phyloP scores from a whole-genome alignment of 2,113 vertebrate genomes.

The Chauna torquata region DNA sequence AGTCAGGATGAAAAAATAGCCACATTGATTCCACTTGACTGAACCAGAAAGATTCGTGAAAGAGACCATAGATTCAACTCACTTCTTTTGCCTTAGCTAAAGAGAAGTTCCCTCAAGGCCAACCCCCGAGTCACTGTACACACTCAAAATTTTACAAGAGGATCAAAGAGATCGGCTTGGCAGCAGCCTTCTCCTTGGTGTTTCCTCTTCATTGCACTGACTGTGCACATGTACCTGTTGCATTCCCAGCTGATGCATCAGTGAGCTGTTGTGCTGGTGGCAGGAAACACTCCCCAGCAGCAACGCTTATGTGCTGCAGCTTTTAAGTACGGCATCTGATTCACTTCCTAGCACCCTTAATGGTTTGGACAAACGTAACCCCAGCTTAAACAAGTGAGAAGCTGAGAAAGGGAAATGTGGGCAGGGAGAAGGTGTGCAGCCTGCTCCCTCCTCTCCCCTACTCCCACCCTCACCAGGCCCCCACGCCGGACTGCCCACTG shows the following conservation, averaged over 20 bases:
- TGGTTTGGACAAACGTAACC: neutral
- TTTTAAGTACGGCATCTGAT: neutral
- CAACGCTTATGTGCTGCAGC: neutral
- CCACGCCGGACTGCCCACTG: neutral
- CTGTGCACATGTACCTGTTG: neutral
- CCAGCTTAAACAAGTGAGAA: neutral
- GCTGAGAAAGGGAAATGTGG: neutral
- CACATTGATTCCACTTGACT: neutral
- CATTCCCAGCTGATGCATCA: neutral
- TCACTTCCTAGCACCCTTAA: neutral
- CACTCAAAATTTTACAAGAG: neutral
- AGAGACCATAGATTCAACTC: neutral
- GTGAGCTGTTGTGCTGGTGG: neutral
- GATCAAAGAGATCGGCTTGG: neutral
- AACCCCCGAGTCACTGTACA: neutral
- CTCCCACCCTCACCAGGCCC: rapidly evolving
- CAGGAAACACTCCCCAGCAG: neutral
- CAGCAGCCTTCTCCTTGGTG: neutral
- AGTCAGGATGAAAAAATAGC: neutral
- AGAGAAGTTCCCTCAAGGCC: neutral
- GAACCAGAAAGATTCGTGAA: neutral
- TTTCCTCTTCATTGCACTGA: neutral
- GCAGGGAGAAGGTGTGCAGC: neutral
- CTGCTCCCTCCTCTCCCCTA: neutral
- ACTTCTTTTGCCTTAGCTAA: neutral